These are phyloP conservation scores for Pelobates fuscus DNA, from an alignment of 2,113 vertebrate species.

Conservation along the genomic window DNA sequence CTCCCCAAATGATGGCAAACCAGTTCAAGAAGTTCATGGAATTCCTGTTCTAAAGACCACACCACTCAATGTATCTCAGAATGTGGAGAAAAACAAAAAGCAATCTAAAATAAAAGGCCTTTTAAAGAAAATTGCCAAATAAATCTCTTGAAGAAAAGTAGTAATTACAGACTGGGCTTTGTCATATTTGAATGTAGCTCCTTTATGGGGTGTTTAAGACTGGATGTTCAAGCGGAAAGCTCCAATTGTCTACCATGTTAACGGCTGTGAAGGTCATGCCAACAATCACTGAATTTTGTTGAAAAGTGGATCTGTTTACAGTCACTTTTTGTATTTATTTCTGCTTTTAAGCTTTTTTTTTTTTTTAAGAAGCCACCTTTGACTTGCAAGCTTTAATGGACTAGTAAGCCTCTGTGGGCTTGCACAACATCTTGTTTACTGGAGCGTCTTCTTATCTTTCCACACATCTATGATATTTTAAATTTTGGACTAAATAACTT, in stretches of 20 bases:
- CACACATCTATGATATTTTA: constrained; percentile 72
- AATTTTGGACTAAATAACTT: constrained; percentile 75
- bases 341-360: constrained; percentile 61
- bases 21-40: constrained; percentile 68
- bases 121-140: constrained; percentile 92
- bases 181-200: constrained; percentile 83
- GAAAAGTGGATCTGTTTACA: constrained; percentile 72
- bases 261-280: constrained; percentile 66
- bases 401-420: constrained; percentile 73
- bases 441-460: constrained; percentile 81
- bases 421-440: constrained; percentile 81
- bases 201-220: constrained; percentile 68
- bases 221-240: constrained; percentile 74
- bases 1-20: constrained; percentile 78
- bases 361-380: constrained; percentile 73
- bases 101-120: constrained; percentile 94
- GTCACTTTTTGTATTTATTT: constrained; percentile 80
- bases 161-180: constrained; percentile 57
- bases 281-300: constrained; percentile 69
- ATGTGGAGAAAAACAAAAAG: constrained; percentile 90
- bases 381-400: constrained; percentile 76
- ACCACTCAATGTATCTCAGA: constrained; percentile 88
- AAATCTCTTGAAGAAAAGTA: constrained; percentile 57
- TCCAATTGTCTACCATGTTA: constrained; percentile 72
- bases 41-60: constrained; percentile 80